Evolutionary conservation across 2,113 vertebrate genomes (phyloP).

Genomic region (Peromyscus californicus): DNA sequence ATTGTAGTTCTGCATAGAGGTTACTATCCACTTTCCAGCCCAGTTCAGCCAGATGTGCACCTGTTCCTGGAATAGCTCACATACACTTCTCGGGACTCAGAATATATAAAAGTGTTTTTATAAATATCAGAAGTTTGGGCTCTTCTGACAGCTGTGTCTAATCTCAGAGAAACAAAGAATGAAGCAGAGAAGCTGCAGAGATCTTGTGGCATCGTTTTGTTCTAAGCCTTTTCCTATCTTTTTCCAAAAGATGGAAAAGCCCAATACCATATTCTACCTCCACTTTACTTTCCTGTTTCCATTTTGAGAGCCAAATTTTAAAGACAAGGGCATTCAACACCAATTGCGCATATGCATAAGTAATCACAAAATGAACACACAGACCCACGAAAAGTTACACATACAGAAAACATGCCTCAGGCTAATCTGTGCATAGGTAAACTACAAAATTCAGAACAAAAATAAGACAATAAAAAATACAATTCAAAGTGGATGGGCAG

Average conservation of each 20-base stretch:
- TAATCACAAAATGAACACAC: neutral
- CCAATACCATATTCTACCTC: rapidly evolving
- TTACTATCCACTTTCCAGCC: neutral
- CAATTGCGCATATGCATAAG: no score
- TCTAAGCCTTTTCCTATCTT: no score
- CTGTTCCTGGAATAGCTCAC: neutral
- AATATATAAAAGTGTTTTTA: neutral
- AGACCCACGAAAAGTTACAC: no score
- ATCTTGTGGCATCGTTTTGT: neutral
- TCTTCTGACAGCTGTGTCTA: neutral
- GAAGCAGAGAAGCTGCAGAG: no score
- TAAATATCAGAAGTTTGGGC: neutral
- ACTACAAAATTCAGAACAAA: neutral
- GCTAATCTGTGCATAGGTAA: neutral
- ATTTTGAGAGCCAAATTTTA: neutral
- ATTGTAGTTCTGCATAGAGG: neutral
- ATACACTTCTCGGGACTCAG: neutral
- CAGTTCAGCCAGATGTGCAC: neutral
- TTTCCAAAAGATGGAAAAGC: neutral
- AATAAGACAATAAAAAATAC: neutral
- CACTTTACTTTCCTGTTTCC: neutral
- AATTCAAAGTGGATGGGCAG: neutral
- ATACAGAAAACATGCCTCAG: neutral
- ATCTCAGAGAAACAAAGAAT: no score
- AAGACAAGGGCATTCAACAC: neutral